phyloP scores from a whole-genome alignment of 2,113 vertebrate species.

The Peromyscus polionotus region DNA sequence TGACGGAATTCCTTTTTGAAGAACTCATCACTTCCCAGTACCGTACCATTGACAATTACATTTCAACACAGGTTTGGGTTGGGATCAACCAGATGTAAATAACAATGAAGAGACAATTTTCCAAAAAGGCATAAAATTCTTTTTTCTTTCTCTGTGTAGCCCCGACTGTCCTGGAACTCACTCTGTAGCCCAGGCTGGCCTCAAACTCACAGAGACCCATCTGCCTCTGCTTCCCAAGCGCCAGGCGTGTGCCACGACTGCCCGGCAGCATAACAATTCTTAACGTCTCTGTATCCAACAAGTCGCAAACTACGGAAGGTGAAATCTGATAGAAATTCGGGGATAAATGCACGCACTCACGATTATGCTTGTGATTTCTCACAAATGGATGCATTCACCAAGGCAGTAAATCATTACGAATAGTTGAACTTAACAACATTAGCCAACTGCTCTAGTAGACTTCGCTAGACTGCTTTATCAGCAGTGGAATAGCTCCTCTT shows the following conservation, averaged over 20 bases:
- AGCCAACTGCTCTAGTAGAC: not conserved
- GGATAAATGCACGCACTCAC: not conserved
- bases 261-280: not conserved
- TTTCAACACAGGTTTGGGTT: not conserved
- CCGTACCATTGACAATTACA: not conserved
- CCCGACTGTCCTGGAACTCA: not conserved
- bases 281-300: not conserved
- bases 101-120: not conserved
- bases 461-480: not conserved
- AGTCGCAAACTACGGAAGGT: not conserved
- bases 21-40: not conserved
- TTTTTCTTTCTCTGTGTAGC: not conserved
- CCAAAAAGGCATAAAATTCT: not conserved
- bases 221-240: not conserved
- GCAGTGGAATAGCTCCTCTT: not conserved
- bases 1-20: not conserved
- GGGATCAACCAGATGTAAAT: not conserved
- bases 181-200: not conserved
- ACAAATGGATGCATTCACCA: not conserved
- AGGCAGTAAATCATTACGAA: slow-evolving; percentile 39
- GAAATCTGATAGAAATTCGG: not conserved
- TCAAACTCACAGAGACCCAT: not conserved
- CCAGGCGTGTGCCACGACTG: not conserved
- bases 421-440: not conserved
- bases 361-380: not conserved